Conservation (phyloP, 2,888 invertebrate species). For the Amblyjoppa proteus region DNA sequence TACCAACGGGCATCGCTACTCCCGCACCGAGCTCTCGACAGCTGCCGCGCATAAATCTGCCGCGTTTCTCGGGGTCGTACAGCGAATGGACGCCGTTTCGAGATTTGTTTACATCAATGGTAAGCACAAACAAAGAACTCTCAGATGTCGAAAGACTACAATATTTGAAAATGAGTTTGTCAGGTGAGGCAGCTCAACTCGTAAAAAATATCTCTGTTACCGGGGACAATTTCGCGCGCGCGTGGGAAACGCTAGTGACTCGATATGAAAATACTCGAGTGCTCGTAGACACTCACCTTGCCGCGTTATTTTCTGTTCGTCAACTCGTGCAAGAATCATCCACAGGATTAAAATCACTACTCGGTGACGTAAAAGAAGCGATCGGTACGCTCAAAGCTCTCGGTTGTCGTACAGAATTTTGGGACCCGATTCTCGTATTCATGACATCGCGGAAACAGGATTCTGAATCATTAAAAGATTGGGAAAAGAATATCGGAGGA, state of each 20-base stretch:
- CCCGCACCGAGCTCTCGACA: constrained; percentile 4
- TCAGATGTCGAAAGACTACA: constrained; percentile 33
- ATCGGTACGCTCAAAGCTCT: constrained; percentile 51
- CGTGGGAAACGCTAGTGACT: constrained; percentile 47
- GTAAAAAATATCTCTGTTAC: constrained; percentile 44
- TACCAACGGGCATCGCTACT: background rate
- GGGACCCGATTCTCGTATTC: constrained; percentile 41
- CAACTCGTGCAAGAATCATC: constrained; percentile 21
- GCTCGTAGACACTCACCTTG: constrained; percentile 41
- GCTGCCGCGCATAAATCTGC: constrained; percentile 25
- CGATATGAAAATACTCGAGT: constrained; percentile 62
- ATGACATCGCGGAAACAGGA: constrained; percentile 37
- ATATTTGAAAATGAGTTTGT: constrained; percentile 36
- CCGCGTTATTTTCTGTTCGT: constrained; percentile 37
- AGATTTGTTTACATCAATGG: constrained; percentile 34
- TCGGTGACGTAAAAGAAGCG: constrained; percentile 47
- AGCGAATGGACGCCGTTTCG: constrained; percentile 20
- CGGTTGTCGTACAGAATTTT: constrained; percentile 20
- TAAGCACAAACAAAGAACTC: background rate
- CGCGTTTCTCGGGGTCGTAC: constrained; percentile 36
- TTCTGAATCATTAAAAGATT: constrained; percentile 27
- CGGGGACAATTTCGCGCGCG: constrained; percentile 44
- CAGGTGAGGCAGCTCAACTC: constrained; percentile 44
- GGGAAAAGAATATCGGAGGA: constrained; percentile 36
- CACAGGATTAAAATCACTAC: constrained; percentile 33